Percentiles rank a stretch among this genome's conserved stretches.
These are phyloP conservation scores for Anarhynchus alexandrinus DNA, from an alignment of 2,113 vertebrate genomes.

Conservation along the genomic window DNA sequence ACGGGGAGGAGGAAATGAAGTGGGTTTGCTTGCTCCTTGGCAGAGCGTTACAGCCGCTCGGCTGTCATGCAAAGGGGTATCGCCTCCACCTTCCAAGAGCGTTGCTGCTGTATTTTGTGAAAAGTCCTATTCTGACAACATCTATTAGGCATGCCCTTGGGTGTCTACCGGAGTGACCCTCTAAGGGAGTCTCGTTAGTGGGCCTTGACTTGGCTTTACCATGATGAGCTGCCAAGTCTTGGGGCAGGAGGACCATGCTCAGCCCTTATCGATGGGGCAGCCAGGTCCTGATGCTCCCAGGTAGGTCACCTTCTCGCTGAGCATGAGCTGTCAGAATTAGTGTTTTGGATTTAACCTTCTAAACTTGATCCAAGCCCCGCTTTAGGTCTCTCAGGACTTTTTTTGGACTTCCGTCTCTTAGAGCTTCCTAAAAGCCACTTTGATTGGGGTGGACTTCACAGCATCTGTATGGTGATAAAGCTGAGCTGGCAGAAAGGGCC, in stretches of 20 bases:
- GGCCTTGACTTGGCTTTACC: not conserved
- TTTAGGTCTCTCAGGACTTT: not conserved
- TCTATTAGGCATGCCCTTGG: not conserved
- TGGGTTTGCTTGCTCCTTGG: not conserved
- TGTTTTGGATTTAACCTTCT: not conserved
- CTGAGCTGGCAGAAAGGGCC: not conserved
- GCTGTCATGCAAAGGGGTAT: not conserved
- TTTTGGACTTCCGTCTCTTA: not conserved
- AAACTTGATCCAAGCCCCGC: not conserved
- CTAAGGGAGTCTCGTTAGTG: not conserved
- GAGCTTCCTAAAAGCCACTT: not conserved
- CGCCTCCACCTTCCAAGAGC: not conserved
- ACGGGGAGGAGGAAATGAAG: not conserved
- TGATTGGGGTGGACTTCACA: not conserved
- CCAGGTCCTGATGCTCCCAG: not conserved
- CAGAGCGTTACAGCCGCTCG: accelerated
- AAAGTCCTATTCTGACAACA: not conserved
- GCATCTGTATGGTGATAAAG: not conserved
- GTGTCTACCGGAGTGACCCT: not conserved
- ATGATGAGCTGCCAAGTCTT: not conserved
- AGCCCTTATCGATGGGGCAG: not conserved
- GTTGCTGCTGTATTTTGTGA: not conserved
- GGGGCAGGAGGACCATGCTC: not conserved
- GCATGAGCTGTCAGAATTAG: not conserved
- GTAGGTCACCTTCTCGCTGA: not conserved